Base-by-base conservation (phyloP, 2,113 vertebrate genomes). In the Lophotis ruficrista region DNA sequence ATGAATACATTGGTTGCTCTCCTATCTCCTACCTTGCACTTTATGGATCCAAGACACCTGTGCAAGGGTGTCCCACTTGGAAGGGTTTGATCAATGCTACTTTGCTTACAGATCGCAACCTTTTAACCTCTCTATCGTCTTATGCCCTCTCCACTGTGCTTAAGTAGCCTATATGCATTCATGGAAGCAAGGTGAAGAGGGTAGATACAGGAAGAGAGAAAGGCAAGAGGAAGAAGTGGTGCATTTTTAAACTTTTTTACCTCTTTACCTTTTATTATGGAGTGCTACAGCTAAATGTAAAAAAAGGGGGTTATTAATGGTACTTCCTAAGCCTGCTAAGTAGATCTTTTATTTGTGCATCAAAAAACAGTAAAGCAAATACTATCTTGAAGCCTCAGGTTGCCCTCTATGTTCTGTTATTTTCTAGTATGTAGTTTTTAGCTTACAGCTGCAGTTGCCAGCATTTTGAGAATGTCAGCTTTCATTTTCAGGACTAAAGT, bases 41-140 rank as follows among this genome's bases (percentile, higher is more conserved):
- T 58, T 14, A 31, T 1, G 1, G 54, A 38, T 58, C n/a, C 38
- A 48, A 0, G 18, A 50, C 35, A 70, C 6, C 22, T 33, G 8
- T 54, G 21, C 60, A 54, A 62, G 33, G 7, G 4, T 62, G 31
- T 50, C 37, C 57, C 11, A 10, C 37, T 48, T 12, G 9, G 43
- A 80, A 76, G 41, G 28, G 5, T 65, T 87, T 60, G 25, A 45
- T n/a, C 27, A 69, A 27, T 62, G 20, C 41, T 13, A 10, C 10
- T 37, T 18, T 73, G 25, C 31, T 62, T 81, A 65, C 22, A 58
- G 41, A 27, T 56, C 50, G 23, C 33, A n/a, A 17, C 14, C 15
- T 41, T 66, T 58, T 43, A 43, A 51, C 5, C 11, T 12, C 5
- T 91, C 41, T 31, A 2, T 57, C 17, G 11, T 31, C 11, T 57